phyloP scores from a whole-genome alignment of 2,113 vertebrate species.

The Chaenogobius annularis region DNA sequence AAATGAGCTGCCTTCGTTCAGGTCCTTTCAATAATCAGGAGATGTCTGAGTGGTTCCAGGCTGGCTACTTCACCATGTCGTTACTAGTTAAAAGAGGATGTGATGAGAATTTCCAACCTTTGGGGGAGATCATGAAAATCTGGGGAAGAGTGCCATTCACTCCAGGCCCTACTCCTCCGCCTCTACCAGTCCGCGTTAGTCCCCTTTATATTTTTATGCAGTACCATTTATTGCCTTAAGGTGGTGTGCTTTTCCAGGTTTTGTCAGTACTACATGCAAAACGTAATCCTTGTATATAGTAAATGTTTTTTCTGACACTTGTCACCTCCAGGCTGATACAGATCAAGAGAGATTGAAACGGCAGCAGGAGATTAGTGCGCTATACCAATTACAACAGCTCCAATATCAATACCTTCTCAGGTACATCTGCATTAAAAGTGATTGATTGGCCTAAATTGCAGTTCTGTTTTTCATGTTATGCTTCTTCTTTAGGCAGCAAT shows the following conservation, averaged over 20 bases:
- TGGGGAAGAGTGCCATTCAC: slow-evolving; percentile 96
- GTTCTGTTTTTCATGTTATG: neutral
- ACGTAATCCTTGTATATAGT: neutral
- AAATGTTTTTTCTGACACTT: neutral
- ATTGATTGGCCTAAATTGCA: neutral
- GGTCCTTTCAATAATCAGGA: slow-evolving; percentile 97
- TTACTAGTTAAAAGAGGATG: slow-evolving; percentile 95
- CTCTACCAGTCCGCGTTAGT: slow-evolving; percentile 67
- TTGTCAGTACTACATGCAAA: neutral
- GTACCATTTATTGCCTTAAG: slow-evolving; percentile 30
- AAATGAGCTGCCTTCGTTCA: slow-evolving; percentile 51
- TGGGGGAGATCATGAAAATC: slow-evolving; percentile 97
- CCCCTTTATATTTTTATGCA: neutral
- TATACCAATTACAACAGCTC: slow-evolving; percentile 92
- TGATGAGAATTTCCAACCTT: slow-evolving; percentile 93
- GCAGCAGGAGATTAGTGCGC: slow-evolving; percentile 90
- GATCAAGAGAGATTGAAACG: slow-evolving; percentile 93
- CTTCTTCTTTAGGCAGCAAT: slow-evolving; percentile 86
- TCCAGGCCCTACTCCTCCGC: slow-evolving; percentile 86
- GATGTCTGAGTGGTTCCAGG: slow-evolving; percentile 98
- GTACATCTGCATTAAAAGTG: slow-evolving; percentile 63
- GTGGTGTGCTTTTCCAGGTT: slow-evolving; percentile 25
- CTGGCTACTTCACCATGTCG: slow-evolving; percentile 97
- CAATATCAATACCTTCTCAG: slow-evolving; percentile 95
- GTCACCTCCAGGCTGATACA: slow-evolving; percentile 82